These are phyloP conservation scores for Sciaenops ocellatus DNA, from an alignment of 2,797 vertebrate species.

Conservation along the genomic window DNA sequence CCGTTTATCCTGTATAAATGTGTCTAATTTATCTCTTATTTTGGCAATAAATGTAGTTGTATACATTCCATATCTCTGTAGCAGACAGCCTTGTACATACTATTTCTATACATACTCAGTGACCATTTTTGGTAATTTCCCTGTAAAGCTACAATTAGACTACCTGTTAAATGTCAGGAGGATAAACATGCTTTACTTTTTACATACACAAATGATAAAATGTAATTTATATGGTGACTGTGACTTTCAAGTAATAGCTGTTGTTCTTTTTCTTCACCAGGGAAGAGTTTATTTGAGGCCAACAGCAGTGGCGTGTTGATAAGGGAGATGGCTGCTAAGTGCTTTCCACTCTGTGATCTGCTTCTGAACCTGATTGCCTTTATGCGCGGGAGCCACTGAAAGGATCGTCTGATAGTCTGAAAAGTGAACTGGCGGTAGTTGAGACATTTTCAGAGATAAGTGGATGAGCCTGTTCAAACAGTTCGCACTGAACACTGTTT, in stretches of 20 bases:
- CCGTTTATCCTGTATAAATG: background rate
- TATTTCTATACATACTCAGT: background rate
- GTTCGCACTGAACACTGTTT: constrained; percentile 17
- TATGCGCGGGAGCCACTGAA: constrained; percentile 1
- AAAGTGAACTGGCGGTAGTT: constrained; percentile 8
- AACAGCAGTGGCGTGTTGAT: background rate
- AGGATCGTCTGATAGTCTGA: constrained; percentile 12
- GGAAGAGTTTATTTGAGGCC: constrained; percentile 11
- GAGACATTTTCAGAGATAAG: background rate
- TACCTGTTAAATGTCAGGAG: background rate
- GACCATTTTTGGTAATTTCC: background rate
- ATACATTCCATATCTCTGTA: background rate
- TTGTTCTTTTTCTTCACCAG: constrained; percentile 50
- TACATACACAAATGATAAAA: background rate
- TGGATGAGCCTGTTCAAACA: constrained; percentile 16
- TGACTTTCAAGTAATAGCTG: background rate
- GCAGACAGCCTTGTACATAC: background rate
- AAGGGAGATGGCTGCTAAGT: constrained; percentile 31
- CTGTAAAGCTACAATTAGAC: background rate
- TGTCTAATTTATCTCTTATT: background rate
- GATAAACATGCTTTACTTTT: background rate
- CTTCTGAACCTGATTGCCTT: constrained; percentile 17
- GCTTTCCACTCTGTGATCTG: constrained; percentile 12
- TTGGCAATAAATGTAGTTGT: background rate
- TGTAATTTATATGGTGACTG: background rate